Conservation (phyloP, 2,888 invertebrate species). For the Cephus nigrinus region DNA sequence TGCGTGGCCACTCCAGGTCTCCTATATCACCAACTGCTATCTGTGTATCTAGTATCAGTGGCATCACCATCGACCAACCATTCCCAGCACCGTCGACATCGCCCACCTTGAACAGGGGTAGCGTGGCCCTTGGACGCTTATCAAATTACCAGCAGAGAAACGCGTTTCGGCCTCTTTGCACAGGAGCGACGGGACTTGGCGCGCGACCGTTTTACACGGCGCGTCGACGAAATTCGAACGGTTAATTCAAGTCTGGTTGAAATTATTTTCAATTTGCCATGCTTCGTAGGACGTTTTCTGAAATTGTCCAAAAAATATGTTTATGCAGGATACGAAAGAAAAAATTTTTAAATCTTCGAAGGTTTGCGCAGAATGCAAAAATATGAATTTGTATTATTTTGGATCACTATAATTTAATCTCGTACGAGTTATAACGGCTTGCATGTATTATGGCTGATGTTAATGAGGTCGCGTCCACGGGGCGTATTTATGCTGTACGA, state of each 20-base stretch:
- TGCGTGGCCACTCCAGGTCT: background rate
- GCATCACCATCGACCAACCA: background rate
- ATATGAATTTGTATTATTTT: background rate
- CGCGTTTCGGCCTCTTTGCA: constrained; percentile 30
- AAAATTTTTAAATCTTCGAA: no score
- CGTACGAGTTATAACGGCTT: background rate
- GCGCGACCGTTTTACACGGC: background rate
- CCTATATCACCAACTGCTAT: background rate
- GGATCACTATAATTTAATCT: background rate
- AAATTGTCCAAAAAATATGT: background rate
- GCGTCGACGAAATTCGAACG: background rate
- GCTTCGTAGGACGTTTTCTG: background rate
- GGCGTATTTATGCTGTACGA: background rate
- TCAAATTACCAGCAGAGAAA: constrained; percentile 46
- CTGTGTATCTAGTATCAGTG: background rate
- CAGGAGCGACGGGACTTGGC: background rate
- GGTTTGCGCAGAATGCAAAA: background rate
- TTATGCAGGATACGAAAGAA: no score
- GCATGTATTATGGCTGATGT: background rate
- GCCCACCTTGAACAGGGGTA: background rate
- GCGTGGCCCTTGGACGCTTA: constrained; percentile 30
- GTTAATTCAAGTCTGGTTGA: background rate
- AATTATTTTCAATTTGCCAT: background rate
- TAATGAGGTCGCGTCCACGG: background rate
- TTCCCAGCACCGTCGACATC: background rate